Evolutionary conservation across 2,113 vertebrate genomes (phyloP).

Genomic region (Hypanus sabinus): DNA sequence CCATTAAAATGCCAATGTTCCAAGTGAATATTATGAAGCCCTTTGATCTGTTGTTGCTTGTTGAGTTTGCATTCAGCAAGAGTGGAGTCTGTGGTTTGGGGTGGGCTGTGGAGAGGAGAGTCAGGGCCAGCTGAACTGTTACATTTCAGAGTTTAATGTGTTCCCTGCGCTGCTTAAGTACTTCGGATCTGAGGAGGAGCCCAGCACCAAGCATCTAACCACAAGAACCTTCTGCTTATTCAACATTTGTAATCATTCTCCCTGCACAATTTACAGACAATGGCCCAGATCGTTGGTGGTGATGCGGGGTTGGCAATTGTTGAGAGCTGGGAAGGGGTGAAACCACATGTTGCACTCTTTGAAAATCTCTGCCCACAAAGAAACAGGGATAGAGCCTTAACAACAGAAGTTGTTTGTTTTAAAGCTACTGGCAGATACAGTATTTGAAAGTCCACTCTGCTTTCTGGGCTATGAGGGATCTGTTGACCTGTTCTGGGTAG

Average conservation of each 20-base stretch:
- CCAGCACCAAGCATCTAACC: not conserved
- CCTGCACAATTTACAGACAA: not conserved
- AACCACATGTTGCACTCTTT: not conserved
- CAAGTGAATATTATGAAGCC: too few relatives aligned
- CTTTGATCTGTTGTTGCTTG: not conserved
- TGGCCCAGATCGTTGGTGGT: not conserved
- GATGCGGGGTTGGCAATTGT: not conserved
- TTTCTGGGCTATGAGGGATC: not conserved
- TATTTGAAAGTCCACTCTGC: not conserved
- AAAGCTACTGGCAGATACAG: not conserved
- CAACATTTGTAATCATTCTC: not conserved
- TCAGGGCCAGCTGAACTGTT: not conserved
- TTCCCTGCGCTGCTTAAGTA: not conserved
- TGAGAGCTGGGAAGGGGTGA: not conserved
- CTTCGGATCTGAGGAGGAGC: not conserved
- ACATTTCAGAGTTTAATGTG: not conserved
- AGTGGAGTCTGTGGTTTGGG: not conserved
- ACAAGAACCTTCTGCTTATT: not conserved
- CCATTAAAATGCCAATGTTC: too few relatives aligned
- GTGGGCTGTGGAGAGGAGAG: not conserved
- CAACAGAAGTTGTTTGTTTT: not conserved
- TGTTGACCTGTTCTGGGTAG: not conserved
- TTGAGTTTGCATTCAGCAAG: not conserved
- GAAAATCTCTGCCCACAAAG: not conserved
- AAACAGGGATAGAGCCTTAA: not conserved